Evolutionary conservation across 2,888 invertebrate species (phyloP).

Genomic region (Magallana nippona): DNA sequence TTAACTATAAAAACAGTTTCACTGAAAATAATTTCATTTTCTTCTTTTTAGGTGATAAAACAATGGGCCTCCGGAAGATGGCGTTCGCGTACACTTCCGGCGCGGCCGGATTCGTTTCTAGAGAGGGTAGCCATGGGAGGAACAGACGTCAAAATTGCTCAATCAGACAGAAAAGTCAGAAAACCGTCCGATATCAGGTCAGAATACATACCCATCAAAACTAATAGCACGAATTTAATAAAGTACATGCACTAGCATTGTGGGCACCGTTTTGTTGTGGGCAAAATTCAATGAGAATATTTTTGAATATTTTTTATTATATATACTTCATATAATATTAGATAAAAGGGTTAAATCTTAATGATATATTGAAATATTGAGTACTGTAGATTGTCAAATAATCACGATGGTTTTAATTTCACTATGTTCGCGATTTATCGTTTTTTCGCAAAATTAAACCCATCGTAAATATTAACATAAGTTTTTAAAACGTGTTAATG

Average conservation of each 20-base stretch:
- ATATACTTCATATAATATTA: not conserved
- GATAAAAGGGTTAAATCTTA: not conserved
- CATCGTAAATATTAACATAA: too few relatives aligned
- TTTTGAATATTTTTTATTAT: too few relatives aligned
- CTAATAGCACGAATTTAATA: not conserved
- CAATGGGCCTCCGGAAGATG: slow-evolving; percentile 75
- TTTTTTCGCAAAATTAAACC: too few relatives aligned
- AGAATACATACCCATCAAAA: slow-evolving; percentile 35
- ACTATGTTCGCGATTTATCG: too few relatives aligned
- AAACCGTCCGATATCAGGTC: slow-evolving; percentile 76
- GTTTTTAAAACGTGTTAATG: too few relatives aligned
- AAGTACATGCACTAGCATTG: not conserved
- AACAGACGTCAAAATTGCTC: slow-evolving; percentile 60
- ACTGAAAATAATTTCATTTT: too few relatives aligned
- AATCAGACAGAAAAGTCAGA: slow-evolving; percentile 60
- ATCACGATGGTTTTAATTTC: too few relatives aligned
- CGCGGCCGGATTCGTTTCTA: slow-evolving; percentile 86
- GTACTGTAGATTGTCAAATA: too few relatives aligned
- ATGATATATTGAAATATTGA: too few relatives aligned
- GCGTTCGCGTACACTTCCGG: slow-evolving; percentile 63
- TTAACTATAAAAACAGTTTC: too few relatives aligned
- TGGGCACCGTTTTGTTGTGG: too few relatives aligned
- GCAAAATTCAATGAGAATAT: too few relatives aligned
- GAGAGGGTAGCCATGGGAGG: slow-evolving; percentile 86
- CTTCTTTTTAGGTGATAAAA: slow-evolving; percentile 69